Evolutionary conservation across 1,140 invertebrate species (phyloP).

Genomic region (Nasonia giraulti): DNA sequence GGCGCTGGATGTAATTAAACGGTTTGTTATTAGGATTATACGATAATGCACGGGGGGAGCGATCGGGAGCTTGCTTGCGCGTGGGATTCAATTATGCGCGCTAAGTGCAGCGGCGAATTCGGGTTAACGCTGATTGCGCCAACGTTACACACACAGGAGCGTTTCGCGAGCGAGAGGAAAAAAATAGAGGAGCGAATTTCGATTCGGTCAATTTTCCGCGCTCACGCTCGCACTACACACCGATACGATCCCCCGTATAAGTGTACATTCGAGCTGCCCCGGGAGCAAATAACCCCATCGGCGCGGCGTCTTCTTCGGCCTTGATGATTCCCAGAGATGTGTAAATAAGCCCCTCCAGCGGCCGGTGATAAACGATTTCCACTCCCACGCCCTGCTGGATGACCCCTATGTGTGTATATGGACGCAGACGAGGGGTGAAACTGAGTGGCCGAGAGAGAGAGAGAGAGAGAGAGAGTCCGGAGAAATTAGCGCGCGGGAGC

Average conservation of each 20-base stretch:
- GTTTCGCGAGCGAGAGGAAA: not conserved
- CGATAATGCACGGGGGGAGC: not conserved
- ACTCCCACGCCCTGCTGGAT: not conserved
- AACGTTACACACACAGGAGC: not conserved
- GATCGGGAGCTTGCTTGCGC: not conserved
- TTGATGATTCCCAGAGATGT: conserved; percentile 16
- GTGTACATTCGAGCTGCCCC: not conserved
- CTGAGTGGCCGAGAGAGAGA: too few species aligned
- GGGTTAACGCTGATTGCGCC: not conserved
- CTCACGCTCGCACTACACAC: too few species aligned
- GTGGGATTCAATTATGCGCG: not conserved
- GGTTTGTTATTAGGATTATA: conserved; percentile 7
- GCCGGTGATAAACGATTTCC: conserved; percentile 36
- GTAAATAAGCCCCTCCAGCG: conserved; percentile 3
- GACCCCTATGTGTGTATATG: not conserved
- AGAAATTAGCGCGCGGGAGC: conserved; percentile 11
- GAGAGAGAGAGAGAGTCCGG: not conserved
- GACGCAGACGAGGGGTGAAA: not conserved
- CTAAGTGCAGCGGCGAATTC: not conserved
- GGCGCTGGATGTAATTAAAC: not conserved
- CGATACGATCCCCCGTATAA: not conserved
- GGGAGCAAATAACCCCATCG: conserved; percentile 18
- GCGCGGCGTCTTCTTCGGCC: not conserved
- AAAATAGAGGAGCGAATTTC: not conserved
- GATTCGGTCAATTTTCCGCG: conserved; percentile 13